Evolutionary conservation across 2,797 vertebrate genomes (phyloP), one percentile per base, ranked within the genome.

Genomic region (Sparidentex hasta): DNA sequence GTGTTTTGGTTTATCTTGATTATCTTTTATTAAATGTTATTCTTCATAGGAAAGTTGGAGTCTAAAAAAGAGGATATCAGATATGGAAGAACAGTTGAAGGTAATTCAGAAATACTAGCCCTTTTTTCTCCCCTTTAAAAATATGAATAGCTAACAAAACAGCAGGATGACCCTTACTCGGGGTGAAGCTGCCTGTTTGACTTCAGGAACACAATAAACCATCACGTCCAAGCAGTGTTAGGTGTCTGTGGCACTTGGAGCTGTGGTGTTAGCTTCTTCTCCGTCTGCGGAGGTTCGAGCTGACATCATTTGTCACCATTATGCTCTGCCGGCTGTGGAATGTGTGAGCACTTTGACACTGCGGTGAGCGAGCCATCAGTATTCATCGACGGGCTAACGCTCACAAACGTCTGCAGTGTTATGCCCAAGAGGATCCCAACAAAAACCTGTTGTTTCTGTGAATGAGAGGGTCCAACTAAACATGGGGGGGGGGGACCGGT

Each of bases 51-150:
- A 97, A 90, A 97, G 95, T 71, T 92, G 94, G 90, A 95, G 92
- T 85, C 90, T 99, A 84, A 97, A 97, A 91, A 96, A 96, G 91
- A 98, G 93, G 83, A 96, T 99, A 89, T 96, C 96, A 0, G 97
- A 98, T 76, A 97, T 99, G 96, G 97, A 99, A 74, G 97, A 98
- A 69, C 97, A 98, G 82, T 92, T 98, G 86, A 98, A 98, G 97
- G 97, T 98, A 97, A 69, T 46, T 66, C 11, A 50, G 13, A 47
- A 41, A 14, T 55, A 56, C 71, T 25, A 38, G 7, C 20, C 20
- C 14, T 6, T 41, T 27, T 43, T 58, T 48, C 6, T 29, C n/a
- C 7, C n/a, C 7, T 46, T 57, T 38, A 25, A 33, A 2, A 55
- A 27, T 5, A 3, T 7, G 7, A 70, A 11, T 17, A 33, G 3